Base-by-base conservation (phyloP, 2,888 invertebrate genomes). In the Ochropleura plecta region DNA sequence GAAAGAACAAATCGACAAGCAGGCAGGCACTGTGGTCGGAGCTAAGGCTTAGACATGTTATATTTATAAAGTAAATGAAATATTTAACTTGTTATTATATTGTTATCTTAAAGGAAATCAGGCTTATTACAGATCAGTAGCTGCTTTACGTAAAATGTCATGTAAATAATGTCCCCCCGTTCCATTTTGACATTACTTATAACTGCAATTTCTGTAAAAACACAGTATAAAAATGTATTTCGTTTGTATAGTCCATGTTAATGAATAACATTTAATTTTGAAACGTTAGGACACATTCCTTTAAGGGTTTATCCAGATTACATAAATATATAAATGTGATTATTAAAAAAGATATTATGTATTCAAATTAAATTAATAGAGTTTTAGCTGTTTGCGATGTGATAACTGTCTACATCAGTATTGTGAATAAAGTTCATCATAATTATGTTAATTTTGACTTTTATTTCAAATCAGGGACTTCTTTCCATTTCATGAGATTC, bases 1-100 rank as follows among this genome's bases (percentile, higher is more conserved):
- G 92, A 99, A 98, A 93, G 99, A 99, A 91, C 95, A 96, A 86
- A 96, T 94, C 86, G 96, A 96, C 91, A 96, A 96, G 85, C 95
- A 95, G 81, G 91, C 94, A 1, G 95, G 94, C 74, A 94, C 94
- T 68, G 93, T 93, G 3, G 93, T 96, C 63, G 95, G 95, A 71
- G 95, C 95, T 76, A 96, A 96, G 73, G 96, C 95, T 75, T 96
- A 95, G 94, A 78, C 68, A 70, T 85, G 82, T 87, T 86, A 83
- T 87, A 79, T 88, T 86, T 88, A 81, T 84, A 86, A 88, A 84
- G 80, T 84, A 86, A 88, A 86, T 84, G 84, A 86, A 90, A 90
- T 91, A 90, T 89, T 86, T 90, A 88, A 90, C 91, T 91, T 89
- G 88, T 93, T 93, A 92, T 93, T 94, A 92, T 94, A 92, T 94